Evolutionary conservation across 2,888 invertebrate genomes (phyloP).

Genomic region (Heliconius aoede): DNA sequence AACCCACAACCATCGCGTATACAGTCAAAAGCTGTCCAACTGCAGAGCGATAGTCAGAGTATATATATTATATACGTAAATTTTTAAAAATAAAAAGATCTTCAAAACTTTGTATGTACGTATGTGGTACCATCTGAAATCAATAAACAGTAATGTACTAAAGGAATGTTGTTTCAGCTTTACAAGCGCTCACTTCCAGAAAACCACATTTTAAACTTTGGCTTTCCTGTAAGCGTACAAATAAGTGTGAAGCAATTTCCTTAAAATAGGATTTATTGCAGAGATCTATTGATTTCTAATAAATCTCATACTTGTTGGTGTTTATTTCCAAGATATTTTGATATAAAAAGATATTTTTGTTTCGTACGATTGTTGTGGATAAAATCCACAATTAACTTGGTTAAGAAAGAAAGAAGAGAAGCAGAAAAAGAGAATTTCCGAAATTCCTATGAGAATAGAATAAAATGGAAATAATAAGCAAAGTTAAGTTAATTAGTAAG

Average conservation of each 20-base stretch:
- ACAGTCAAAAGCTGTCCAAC: too few relatives aligned
- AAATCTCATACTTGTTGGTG: background rate
- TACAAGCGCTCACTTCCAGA: background rate
- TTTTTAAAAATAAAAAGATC: too few relatives aligned
- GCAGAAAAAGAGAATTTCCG: too few relatives aligned
- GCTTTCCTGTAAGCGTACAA: constrained; percentile 8
- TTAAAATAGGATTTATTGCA: background rate
- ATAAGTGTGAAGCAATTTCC: background rate
- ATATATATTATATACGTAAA: too few relatives aligned
- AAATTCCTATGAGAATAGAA: too few relatives aligned
- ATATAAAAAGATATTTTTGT: background rate
- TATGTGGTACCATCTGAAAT: background rate
- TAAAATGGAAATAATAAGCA: too few relatives aligned
- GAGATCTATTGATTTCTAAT: background rate
- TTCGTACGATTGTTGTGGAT: too few relatives aligned
- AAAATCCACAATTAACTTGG: too few relatives aligned
- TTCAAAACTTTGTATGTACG: background rate
- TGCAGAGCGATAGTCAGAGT: too few relatives aligned
- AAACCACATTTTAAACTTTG: constrained; percentile 3
- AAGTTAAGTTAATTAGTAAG: too few relatives aligned
- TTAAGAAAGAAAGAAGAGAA: too few relatives aligned
- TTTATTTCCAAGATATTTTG: background rate
- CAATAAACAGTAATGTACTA: background rate
- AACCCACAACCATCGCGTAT: too few relatives aligned
- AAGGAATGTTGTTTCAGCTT: constrained; percentile 5